Base-by-base conservation (phyloP, 2,797 vertebrate genomes). In the Tragopan temminckii region DNA sequence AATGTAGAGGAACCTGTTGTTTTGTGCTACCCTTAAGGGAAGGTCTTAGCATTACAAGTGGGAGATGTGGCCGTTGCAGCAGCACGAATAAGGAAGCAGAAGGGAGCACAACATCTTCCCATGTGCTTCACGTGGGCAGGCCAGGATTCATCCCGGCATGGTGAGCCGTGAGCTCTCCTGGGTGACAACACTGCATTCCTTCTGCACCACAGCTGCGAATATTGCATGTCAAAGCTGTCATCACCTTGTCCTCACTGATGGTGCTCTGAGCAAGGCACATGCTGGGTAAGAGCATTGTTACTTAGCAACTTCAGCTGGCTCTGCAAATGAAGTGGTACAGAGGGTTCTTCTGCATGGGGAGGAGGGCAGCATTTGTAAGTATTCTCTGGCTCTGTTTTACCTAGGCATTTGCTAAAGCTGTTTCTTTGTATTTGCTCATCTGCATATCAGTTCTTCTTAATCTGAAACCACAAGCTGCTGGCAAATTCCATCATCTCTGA, bases 111-210 rank as follows among this genome's bases (percentile, higher is more conserved):
- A 23, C 5, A 2, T 55, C 46, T 71, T 68, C 6, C 14, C 7
- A 20, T 9, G 5, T 61, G 29, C 7, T 9, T 46, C 38, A 64
- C 45, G 11, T 13, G n/a, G 25, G 27, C 25, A 33, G 14, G 35
- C 5, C 33, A 13, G 20, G 36, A 15, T 76, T 71, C 53, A 67
- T 14, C 55, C 18, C 42, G 40, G n/a, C 35, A 45, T 7, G 7
- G 29, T 13, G 15, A 66, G 31, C 35, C 31, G 20, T 0, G 0
- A 14, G 9, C 24, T 61, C 1, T 57, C 20, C 42, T 21, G 17
- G 25, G 71, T 2, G 4, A 67, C 20, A 67, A 77, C 1, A 2
- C 59, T 24, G 7, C 42, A 4, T 27, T 36, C 40, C 38, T 62
- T 66, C 70, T 50, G 52, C 61, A 80, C 29, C 48, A 62, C 59